Evolutionary conservation across 1,140 invertebrate genomes (phyloP), one percentile per base, ranked within the genome.

Genomic region (Pseudobourletiella spinata): DNA sequence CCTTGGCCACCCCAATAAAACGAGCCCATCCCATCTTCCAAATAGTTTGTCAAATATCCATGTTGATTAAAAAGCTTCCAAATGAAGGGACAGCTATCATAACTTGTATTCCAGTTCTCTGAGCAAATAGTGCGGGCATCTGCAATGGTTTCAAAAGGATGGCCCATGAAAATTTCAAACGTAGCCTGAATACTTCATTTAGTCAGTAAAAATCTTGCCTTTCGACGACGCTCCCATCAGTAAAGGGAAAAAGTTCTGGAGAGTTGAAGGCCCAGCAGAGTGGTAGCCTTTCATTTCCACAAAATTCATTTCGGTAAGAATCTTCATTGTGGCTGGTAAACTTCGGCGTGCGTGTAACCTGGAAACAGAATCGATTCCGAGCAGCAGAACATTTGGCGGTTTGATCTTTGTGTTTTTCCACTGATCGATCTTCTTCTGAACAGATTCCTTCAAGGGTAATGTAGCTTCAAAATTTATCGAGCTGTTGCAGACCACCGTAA

Each of bases 11-110:
- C 79, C 55, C 78, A 79, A 69, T 79, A 80, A 8, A 78, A 75
- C 24, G 75, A 76, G 24, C 79, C 79, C 20, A 64, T 63, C 1
- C 73, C 72, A 61, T 81, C 79, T 70, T 81, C 80, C 3, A 73
- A 74, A 56, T 75, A 79, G 28, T 78, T 70, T 15, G 80, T 81
- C n/a, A 73, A 50, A 60, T 79, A 81, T 1, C 78, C 77, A 25
- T 69, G 55, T 0, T 69, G 29, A 1, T 73, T 72, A 68, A 76
- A 80, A 46, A 76, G 70, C 51, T 79, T 78, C 79, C 79, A 81
- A 18, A 80, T 73, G 50, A 80, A 76, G 4, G 74, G 61, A 59
- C 74, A 76, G 20, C 72, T 54, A 62, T 80, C 59, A 25, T 24
- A 61, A 2, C 48, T n/a, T 4, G 58, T 44, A 3, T 24, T 30